Evolutionary conservation across 1,140 invertebrate genomes (phyloP).

Genomic region (Cydia fagiglandana): DNA sequence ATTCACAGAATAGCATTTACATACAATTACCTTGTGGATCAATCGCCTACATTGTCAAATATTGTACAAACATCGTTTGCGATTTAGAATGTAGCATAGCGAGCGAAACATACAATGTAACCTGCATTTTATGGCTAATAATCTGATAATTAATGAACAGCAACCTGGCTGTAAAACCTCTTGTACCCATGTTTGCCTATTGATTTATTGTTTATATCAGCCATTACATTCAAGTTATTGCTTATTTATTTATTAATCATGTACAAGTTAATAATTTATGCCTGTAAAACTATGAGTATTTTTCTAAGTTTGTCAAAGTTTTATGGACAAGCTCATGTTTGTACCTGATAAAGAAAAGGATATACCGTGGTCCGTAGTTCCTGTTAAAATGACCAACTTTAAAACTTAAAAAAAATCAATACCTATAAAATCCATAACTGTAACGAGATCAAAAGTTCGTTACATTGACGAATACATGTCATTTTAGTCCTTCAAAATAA

Average conservation of each 20-base stretch:
- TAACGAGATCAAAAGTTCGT: no score
- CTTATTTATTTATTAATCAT: background rate
- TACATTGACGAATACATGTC: background rate
- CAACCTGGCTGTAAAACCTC: background rate
- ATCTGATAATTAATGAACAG: conserved; percentile 13
- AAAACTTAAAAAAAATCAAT: no score
- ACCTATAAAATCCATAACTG: no score
- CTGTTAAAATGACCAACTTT: no score
- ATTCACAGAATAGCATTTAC: no score
- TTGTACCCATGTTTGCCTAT: conserved; percentile 9
- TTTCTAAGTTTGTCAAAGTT: background rate
- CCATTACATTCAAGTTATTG: conserved; percentile 10
- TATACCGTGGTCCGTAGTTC: no score
- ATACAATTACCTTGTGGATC: no score
- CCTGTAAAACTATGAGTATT: conserved; percentile 1
- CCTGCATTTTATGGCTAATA: background rate
- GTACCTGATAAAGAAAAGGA: background rate
- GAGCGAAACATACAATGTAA: background rate
- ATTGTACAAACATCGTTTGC: background rate
- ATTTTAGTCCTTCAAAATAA: background rate
- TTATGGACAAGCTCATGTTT: background rate
- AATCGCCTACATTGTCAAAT: background rate
- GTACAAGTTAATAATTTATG: background rate
- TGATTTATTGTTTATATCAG: conserved; percentile 5
- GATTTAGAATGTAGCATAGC: background rate